Evolutionary conservation across 2,888 invertebrate species (phyloP), one percentile per base, ranked within the genome.

Genomic region (Strigamia crassipes): DNA sequence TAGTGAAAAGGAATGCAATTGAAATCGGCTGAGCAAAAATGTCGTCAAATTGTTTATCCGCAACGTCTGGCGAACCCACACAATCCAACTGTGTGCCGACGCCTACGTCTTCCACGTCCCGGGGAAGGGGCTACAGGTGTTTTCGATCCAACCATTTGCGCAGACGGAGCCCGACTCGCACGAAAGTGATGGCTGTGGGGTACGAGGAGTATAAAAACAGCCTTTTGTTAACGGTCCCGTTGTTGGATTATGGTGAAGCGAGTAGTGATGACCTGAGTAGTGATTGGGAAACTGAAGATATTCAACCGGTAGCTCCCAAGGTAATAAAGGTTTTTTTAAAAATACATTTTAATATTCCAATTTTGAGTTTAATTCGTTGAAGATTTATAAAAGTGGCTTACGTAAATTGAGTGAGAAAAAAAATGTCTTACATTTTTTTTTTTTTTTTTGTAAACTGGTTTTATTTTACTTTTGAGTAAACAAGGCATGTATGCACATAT

Each of bases 261-360:
- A 94, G 94, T 84, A 94, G 94, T 87, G 96, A 96, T 88, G 96
- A 96, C 88, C 91, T 96, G 83, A 95, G 94, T 87, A 95, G 95
- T 15, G 96, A 96, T 86, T 96, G 96, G 95, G 95, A 96, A 87
- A 94, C 83, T 13, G 84, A 84, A 41, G 84, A 83, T 80, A 56
- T 78, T 18, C 81, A 34, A 18, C 18, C 61, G 4, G 21, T 15
- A 10, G n/a, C n/a, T 9, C 31, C 41, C 3, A 81, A 81, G 81
- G 81, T 81, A 81, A 81, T 42, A 42, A 42, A 9, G 23, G 23
- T n/a, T n/a, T n/a, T n/a, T n/a, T n/a, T n/a, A n/a, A n/a, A n/a
- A n/a, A n/a, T n/a, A n/a, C n/a, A n/a, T n/a, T n/a, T 34, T 34
- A 34, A 34, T 34, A 34, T 34, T 34, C 34, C 34, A 34, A 34